Evolutionary conservation across 2,888 invertebrate species (phyloP).

Genomic region (Drosophila leonis): DNA sequence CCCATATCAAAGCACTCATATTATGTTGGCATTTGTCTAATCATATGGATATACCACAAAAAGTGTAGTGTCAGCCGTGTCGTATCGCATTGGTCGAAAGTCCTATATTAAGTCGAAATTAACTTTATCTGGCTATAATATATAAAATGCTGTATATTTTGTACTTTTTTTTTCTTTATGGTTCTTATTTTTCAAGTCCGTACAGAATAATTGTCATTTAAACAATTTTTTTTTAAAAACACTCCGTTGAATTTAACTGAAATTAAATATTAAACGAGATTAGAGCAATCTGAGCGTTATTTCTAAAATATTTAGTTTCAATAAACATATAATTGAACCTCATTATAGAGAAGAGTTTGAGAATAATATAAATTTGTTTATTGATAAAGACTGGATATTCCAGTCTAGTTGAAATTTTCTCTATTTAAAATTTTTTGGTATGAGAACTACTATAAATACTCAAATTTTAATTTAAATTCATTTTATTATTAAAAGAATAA

Average conservation of each 20-base stretch:
- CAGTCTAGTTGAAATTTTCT: not conserved
- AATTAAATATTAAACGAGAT: not conserved
- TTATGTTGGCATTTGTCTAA: constrained; percentile 2
- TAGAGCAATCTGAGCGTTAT: not conserved
- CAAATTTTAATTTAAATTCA: constrained; percentile 15
- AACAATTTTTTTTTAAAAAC: not conserved
- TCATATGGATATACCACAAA: not conserved
- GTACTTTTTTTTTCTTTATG: not conserved
- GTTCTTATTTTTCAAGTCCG: not conserved
- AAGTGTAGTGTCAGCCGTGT: not conserved
- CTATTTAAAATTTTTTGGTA: too few species aligned
- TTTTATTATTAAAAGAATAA: constrained; percentile 49
- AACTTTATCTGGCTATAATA: constrained; percentile 8
- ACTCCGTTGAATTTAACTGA: not conserved
- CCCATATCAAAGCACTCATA: constrained; percentile 10
- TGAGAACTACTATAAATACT: not conserved
- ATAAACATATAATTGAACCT: not conserved
- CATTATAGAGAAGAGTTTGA: not conserved
- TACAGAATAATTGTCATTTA: not conserved
- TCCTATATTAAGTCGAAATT: constrained; percentile 17
- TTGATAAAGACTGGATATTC: not conserved
- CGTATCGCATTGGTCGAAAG: not conserved
- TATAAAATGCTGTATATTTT: not conserved
- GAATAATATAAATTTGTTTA: not conserved
- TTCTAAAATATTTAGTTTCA: not conserved